These are phyloP conservation scores for Diarsia mendica DNA, from an alignment of 2,888 invertebrate genomes.

Conservation along the genomic window DNA sequence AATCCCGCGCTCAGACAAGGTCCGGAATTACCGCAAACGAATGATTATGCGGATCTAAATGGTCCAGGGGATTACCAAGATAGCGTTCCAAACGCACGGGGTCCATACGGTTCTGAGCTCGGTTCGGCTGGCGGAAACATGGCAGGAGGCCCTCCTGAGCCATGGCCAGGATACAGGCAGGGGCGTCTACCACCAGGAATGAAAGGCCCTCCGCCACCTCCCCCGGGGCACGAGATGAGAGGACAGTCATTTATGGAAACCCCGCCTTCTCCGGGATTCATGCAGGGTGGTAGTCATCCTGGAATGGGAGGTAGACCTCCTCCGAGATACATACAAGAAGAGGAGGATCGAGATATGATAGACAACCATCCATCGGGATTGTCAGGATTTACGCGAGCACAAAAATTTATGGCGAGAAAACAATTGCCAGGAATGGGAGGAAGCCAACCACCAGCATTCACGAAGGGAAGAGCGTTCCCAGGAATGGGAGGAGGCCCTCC, in stretches of 20 bases:
- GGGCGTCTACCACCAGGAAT: conserved; percentile 1
- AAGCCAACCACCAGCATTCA: background rate
- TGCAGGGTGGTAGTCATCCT: background rate
- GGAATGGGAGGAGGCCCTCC: background rate
- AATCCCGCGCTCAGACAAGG: background rate
- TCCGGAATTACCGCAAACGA: background rate
- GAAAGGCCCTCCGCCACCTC: conserved; percentile 11
- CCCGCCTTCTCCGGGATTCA: background rate
- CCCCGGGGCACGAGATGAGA: background rate
- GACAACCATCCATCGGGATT: background rate
- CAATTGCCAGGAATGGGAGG: background rate
- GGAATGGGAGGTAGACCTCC: background rate
- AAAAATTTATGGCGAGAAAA: background rate
- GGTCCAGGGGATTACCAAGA: background rate
- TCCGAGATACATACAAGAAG: background rate
- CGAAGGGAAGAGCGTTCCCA: background rate
- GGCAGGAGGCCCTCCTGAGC: background rate
- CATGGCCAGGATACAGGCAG: background rate
- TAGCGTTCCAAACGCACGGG: background rate
- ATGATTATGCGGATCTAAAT: background rate
- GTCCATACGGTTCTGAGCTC: background rate
- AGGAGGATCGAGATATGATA: background rate
- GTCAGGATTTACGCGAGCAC: background rate
- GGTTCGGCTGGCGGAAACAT: background rate
- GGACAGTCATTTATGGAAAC: background rate